Percentiles rank a stretch among this genome's conserved stretches.
Evolutionary conservation across 2,888 invertebrate species (phyloP).

Genomic region (Notocelia uddmanniana): DNA sequence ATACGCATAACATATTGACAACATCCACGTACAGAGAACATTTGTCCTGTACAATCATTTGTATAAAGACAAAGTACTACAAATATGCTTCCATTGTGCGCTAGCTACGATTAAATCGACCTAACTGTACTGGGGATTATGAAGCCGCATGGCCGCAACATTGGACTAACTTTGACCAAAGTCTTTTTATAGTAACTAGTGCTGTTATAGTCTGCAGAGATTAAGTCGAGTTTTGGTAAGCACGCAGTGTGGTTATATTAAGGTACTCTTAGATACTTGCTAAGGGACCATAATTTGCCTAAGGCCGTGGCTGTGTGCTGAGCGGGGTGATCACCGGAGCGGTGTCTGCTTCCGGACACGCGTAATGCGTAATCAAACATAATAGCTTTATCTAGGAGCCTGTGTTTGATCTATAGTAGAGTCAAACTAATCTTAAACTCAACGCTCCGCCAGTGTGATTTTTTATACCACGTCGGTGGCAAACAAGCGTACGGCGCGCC

Average conservation of each 20-base stretch:
- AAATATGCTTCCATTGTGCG: neutral
- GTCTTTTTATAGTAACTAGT: conserved; percentile 17
- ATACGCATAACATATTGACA: neutral
- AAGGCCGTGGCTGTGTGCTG: too few species aligned
- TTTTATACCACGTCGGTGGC: too few species aligned
- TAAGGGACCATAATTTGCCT: too few species aligned
- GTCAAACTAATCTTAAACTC: too few species aligned
- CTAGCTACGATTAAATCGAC: conserved; percentile 4
- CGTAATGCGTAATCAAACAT: too few species aligned
- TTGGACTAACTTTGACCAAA: conserved; percentile 11
- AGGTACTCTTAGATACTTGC: too few species aligned
- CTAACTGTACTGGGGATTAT: conserved; percentile 15
- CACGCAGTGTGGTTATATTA: neutral
- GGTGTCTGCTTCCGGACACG: too few species aligned
- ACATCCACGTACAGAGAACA: neutral
- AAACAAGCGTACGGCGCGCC: too few species aligned
- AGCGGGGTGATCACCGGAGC: too few species aligned
- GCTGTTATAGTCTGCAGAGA: conserved; percentile 9
- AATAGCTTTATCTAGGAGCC: too few species aligned
- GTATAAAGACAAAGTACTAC: neutral
- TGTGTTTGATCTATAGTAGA: too few species aligned
- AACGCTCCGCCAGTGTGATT: too few species aligned
- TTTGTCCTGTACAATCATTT: neutral
- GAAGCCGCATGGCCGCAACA: conserved; percentile 17
- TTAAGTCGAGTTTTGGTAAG: neutral